A percentile compares a stretch with the other conserved stretches of the same genome.
Conservation (phyloP, 2,888 invertebrate genomes). For the Leucania comma region DNA sequence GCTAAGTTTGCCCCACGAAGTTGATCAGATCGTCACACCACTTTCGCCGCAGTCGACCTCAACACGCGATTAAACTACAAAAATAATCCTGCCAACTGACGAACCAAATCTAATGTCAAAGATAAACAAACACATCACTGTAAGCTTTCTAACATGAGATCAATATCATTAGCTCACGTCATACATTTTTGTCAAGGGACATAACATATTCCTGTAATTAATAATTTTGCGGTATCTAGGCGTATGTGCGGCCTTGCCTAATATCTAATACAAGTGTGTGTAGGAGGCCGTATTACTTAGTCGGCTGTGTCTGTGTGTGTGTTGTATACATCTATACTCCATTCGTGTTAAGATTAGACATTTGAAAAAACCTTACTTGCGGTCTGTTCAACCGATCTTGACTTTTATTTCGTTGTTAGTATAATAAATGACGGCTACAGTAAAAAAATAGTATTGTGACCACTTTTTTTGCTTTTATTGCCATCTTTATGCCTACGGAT, state of each 20-base stretch:
- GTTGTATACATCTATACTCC: background rate
- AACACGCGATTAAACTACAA: no score
- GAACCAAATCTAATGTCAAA: background rate
- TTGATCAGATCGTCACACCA: no score
- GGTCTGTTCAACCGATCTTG: no score
- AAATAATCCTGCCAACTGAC: background rate
- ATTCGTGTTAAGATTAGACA: no score
- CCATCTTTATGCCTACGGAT: no score
- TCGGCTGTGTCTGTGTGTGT: background rate
- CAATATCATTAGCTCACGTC: conserved; percentile 37
- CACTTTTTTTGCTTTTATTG: no score
- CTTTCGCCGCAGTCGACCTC: no score
- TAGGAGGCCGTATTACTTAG: conserved; percentile 27
- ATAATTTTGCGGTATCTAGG: conserved; percentile 44
- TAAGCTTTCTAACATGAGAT: conserved; percentile 16
- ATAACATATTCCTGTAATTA: conserved; percentile 41
- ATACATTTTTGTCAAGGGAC: conserved; percentile 49
- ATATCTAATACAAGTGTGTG: conserved; percentile 39
- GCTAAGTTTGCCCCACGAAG: no score
- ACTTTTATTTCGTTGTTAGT: no score
- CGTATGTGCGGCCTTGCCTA: conserved; percentile 25
- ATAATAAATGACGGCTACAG: no score
- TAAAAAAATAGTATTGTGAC: no score
- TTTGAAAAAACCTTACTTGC: no score
- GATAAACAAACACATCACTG: conserved; percentile 7